phyloP scores from a whole-genome alignment of 2,113 vertebrate species.

The Platycercus adscitus region DNA sequence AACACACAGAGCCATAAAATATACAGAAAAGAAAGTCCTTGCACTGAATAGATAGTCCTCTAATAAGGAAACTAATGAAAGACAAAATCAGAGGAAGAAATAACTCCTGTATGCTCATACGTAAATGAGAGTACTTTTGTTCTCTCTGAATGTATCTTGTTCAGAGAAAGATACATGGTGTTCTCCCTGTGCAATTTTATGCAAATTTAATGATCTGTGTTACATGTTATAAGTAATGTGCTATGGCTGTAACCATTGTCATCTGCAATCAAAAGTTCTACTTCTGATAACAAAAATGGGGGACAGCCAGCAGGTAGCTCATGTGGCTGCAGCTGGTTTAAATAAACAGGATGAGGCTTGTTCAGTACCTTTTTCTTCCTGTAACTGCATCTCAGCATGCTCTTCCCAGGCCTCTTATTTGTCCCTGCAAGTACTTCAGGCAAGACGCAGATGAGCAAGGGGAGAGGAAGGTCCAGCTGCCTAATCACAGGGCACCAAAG shows the following conservation, averaged over 20 bases:
- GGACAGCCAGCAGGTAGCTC: rapidly evolving
- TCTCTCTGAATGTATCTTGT: not conserved
- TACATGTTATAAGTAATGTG: not conserved
- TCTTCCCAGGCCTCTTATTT: not conserved
- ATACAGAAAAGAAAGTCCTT: not conserved
- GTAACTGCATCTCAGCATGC: not conserved
- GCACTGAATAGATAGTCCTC: not conserved
- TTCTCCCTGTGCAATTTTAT: not conserved
- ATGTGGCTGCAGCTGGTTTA: not conserved
- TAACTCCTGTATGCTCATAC: rapidly evolving
- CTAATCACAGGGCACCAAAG: not conserved
- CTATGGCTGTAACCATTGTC: not conserved
- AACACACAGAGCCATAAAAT: not conserved
- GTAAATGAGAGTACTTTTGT: not conserved
- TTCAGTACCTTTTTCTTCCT: not conserved
- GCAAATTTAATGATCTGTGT: not conserved
- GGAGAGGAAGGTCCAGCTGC: not conserved
- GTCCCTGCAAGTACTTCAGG: not conserved
- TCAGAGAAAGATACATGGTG: not conserved
- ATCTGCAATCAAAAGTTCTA: not conserved
- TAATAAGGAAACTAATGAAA: not conserved
- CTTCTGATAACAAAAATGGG: not conserved
- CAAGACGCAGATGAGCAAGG: not conserved
- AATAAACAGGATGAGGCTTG: not conserved
- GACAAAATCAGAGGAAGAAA: not conserved